phyloP scores from a whole-genome alignment of 2,113 vertebrate genomes.

The Rhinichthys klamathensis region DNA sequence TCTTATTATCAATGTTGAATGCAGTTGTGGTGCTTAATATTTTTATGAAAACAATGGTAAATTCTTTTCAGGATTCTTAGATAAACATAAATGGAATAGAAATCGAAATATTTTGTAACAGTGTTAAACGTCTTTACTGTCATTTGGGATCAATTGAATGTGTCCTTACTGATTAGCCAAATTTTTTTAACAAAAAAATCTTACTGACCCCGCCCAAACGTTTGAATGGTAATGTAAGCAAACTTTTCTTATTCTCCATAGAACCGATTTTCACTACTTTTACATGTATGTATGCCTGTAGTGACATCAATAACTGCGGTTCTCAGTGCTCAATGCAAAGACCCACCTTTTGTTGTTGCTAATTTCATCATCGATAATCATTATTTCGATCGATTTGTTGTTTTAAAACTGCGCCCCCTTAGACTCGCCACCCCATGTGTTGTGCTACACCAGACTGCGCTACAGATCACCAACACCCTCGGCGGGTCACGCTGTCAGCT shows the following conservation, averaged over 20 bases:
- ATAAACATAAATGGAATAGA: not conserved
- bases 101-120: not conserved
- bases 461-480: not conserved
- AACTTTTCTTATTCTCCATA: not conserved
- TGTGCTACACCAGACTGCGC: not conserved
- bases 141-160: not conserved
- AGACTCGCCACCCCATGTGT: not conserved
- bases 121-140: not conserved
- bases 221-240: not conserved
- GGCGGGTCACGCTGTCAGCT: slow-evolving; percentile 11
- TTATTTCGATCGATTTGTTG: not conserved
- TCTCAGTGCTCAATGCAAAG: not conserved
- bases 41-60: not conserved
- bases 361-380: not conserved
- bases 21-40: not conserved
- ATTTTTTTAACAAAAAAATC: not conserved
- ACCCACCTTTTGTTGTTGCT: not conserved
- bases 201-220: not conserved
- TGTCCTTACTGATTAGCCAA: too few relatives aligned
- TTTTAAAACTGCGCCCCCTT: not conserved
- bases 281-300: not conserved
- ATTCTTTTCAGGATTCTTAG: not conserved
- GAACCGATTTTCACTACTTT: not conserved
- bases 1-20: not conserved
- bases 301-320: not conserved